Base-by-base conservation (phyloP, 2,888 invertebrate species). In the Antheraea assamensis region DNA sequence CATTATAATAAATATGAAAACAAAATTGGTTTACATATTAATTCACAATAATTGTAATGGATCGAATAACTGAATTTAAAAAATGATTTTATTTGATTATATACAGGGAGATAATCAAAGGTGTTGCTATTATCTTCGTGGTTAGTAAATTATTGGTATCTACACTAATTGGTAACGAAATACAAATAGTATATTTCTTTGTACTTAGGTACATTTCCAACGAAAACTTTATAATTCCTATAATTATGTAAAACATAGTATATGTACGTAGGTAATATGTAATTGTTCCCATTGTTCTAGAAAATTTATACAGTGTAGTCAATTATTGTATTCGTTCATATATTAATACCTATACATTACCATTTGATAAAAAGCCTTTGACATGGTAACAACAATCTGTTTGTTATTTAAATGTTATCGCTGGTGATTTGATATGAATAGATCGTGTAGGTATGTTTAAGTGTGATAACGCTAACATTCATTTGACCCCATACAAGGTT, bases 341-440 rank as follows among this genome's bases (percentile, higher is more conserved):
- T 31, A 68, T 35, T 24, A 58, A n/a, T 8, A 24, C 1, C 1
- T 24, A 7, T 30, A 31, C 30, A 27, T 27, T 27, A 66, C 17
- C 3, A 31, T 66, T 31, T 21, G 31, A 31, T 31, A 31, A 66
- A 31, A 15, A 4, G 2, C 17, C 31, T 13, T 66, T 66, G 15
- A 66, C 66, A 31, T 66, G 66, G 31, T 31, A 66, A 66, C 66
- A 31, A 19, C 35, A 72, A 72, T 64, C 72, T 47, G 47, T 72
- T 64, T 72, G 35, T 72, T 72, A 72, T 72, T 72, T 35, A n/a
- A 35, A 15, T 0, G 35, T 68, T 68, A 66, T 66, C 64, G 64
- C 68, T 35, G 21, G 21, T 35, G 68, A 35, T 31, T 21, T 66
- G 64, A 31, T 66, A 66, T 68, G 35, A 21, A 68, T 68, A 68